Evolutionary conservation across 64 coral and sea anemone genomes (phyloP).

Genomic region (Dendronephthya gigantea): DNA sequence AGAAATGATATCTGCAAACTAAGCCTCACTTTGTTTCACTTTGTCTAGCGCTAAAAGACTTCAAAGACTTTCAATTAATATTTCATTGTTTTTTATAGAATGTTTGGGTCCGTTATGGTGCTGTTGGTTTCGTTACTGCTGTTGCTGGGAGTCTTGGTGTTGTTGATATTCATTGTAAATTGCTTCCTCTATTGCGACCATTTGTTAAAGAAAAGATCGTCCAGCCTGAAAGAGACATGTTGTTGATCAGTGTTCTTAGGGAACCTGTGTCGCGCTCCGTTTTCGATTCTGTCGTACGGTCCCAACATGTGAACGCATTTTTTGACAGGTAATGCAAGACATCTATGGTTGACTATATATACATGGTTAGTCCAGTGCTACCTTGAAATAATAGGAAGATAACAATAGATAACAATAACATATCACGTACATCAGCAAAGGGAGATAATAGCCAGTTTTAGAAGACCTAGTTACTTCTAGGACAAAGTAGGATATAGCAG

Average conservation of each 20-base stretch:
- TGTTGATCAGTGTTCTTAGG: constrained; percentile 83
- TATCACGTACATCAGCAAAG: too few relatives aligned
- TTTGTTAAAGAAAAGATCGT: constrained; percentile 71
- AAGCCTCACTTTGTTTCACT: too few relatives aligned
- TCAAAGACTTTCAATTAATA: too few relatives aligned
- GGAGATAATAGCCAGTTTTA: too few relatives aligned
- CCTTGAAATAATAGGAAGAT: too few relatives aligned
- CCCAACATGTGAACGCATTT: constrained; percentile 45
- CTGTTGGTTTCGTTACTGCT: constrained; percentile 71
- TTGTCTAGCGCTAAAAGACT: too few relatives aligned
- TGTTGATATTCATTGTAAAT: constrained; percentile 80
- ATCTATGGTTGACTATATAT: too few relatives aligned
- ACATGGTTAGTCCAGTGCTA: background rate
- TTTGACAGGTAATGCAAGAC: constrained; percentile 79
- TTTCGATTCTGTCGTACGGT: constrained; percentile 78
- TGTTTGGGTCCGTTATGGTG: constrained; percentile 92
- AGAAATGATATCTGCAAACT: too few relatives aligned
- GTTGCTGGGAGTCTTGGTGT: constrained; percentile 59
- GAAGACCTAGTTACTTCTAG: too few relatives aligned
- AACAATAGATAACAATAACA: too few relatives aligned
- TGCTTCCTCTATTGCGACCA: constrained; percentile 57
- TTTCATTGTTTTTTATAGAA: constrained; percentile 51
- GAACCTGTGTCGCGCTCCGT: constrained; percentile 77
- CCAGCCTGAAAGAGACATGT: constrained; percentile 65
- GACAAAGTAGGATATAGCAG: too few relatives aligned